Percentiles rank a stretch among this genome's conserved stretches.
phyloP scores from a whole-genome alignment of 2,797 vertebrate species.

The Macropus fuliginosus region DNA sequence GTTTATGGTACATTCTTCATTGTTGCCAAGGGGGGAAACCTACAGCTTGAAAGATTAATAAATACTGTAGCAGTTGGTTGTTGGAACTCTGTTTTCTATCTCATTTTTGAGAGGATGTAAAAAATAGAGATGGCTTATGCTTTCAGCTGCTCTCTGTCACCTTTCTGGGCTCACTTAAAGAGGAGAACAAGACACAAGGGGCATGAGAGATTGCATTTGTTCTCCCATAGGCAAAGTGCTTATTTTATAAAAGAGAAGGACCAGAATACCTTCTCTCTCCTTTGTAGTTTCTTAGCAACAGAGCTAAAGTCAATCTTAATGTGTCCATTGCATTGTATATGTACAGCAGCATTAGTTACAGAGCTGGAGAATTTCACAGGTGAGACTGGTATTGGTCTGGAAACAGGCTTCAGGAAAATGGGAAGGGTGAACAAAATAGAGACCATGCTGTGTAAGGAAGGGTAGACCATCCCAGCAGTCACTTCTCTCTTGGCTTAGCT shows the following conservation, averaged over 20 bases:
- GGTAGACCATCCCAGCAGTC: not conserved
- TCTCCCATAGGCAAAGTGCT: conserved; percentile 76
- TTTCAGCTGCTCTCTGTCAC: conserved; percentile 57
- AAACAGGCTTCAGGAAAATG: not conserved
- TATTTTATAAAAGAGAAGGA: conserved; percentile 76
- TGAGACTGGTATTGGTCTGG: conserved; percentile 23
- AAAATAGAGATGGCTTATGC: conserved; percentile 67
- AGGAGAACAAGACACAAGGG: conserved; percentile 68
- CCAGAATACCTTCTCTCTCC: conserved; percentile 68
- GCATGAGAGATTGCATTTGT: conserved; percentile 70
- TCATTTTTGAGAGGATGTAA: conserved; percentile 81
- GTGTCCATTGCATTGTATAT: conserved; percentile 49
- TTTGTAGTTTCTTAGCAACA: conserved; percentile 80
- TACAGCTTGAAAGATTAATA: conserved; percentile 75
- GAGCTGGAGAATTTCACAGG: conserved; percentile 14
- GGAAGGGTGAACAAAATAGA: not conserved
- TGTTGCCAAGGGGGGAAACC: conserved; percentile 63
- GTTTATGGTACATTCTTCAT: conserved; percentile 61
- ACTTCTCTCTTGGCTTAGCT: not conserved
- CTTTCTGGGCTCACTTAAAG: conserved; percentile 70
- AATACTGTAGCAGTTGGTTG: conserved; percentile 53
- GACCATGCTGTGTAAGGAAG: rapidly evolving
- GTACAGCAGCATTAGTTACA: conserved; percentile 53
- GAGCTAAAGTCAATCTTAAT: conserved; percentile 52
- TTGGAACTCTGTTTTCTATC: conserved; percentile 75